These are phyloP conservation scores for Aromia moschata DNA, from an alignment of 2,888 invertebrate species.

Conservation along the genomic window DNA sequence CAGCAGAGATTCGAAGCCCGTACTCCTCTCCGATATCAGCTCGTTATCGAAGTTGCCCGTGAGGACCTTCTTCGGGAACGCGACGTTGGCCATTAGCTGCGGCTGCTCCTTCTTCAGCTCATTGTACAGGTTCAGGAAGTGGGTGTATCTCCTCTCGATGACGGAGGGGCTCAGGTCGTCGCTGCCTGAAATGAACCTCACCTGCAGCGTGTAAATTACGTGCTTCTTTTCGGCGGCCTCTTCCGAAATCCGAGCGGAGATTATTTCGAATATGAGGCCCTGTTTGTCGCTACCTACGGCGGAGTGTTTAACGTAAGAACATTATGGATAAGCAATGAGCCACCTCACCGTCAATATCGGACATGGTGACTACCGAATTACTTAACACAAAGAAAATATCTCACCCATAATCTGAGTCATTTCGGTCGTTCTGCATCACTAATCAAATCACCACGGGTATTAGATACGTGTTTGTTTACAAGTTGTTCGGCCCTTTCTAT, in stretches of 20 bases:
- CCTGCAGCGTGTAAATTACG: conserved; percentile 75
- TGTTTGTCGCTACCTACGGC: conserved; percentile 50
- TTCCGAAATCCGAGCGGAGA: conserved; percentile 72
- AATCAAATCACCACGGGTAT: neutral
- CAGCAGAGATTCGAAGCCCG: conserved; percentile 72
- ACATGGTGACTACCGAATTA: conserved; percentile 6
- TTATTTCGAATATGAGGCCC: conserved; percentile 72
- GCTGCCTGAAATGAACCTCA: conserved; percentile 68
- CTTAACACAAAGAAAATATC: conserved; percentile 22
- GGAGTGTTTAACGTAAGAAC: conserved; percentile 11
- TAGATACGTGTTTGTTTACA: neutral
- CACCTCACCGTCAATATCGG: conserved; percentile 5
- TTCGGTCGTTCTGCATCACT: conserved; percentile 24
- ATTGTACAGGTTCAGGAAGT: conserved; percentile 73
- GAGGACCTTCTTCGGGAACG: conserved; percentile 68
- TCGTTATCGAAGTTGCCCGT: conserved; percentile 75
- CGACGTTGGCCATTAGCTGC: conserved; percentile 64
- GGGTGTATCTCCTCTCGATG: conserved; percentile 77
- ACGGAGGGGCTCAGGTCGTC: conserved; percentile 69
- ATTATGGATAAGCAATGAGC: neutral
- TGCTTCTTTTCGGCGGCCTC: conserved; percentile 72
- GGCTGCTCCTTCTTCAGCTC: conserved; percentile 70
- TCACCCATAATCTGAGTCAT: conserved; percentile 44
- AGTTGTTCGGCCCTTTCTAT: neutral
- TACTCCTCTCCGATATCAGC: conserved; percentile 71